Evolutionary conservation across 2,797 vertebrate genomes (phyloP), one percentile per base, ranked within the genome.

Genomic region (Pristis pectinata): DNA sequence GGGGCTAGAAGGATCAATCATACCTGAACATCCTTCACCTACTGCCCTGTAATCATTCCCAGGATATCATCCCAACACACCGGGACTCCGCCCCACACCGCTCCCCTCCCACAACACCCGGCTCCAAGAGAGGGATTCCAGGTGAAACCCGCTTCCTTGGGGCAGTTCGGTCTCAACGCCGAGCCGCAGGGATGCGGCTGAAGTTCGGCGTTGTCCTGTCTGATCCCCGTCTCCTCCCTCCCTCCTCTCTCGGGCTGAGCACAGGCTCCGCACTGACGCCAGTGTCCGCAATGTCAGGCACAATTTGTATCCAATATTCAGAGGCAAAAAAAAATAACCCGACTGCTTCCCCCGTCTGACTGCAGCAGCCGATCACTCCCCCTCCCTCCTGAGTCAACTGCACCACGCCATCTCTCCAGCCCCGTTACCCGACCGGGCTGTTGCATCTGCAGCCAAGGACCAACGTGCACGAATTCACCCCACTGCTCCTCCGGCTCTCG

Each of bases 1-100:
- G 87, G 61, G 91, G 61, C 59, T 10, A 22, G 22, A 67, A 24
- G 7, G 87, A 91, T 91, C 87, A 67, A 91, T 91, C 87, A 91
- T 9, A 64, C 6, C 59, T 41, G n/a, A 17, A 64, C 56, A 64
- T 64, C 59, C 9, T 91, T 91, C 24, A 91, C 87, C 87, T 91
- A 61, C 87, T 37, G 87, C 59, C 17, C 59, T 34, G 30, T 53
- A 4, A 59, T 85, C 82, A 15, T 4, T 34, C 83, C 49, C 83
- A 27, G 24, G 49, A 1, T 76, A 8, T 1, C 76, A 11, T 72
- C 15, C 56, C 85, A 89, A 13, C 34, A 19, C 56, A 6, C 56
- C 15, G 56, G 56, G 56, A 61, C 85, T 13, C 56, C 82, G 6
- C 56, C 56, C 17, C 53, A 4, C 30, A 87, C 13, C 53, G 17